phyloP scores from a whole-genome alignment of 2,113 vertebrate genomes.

The Onychostoma macrolepis region DNA sequence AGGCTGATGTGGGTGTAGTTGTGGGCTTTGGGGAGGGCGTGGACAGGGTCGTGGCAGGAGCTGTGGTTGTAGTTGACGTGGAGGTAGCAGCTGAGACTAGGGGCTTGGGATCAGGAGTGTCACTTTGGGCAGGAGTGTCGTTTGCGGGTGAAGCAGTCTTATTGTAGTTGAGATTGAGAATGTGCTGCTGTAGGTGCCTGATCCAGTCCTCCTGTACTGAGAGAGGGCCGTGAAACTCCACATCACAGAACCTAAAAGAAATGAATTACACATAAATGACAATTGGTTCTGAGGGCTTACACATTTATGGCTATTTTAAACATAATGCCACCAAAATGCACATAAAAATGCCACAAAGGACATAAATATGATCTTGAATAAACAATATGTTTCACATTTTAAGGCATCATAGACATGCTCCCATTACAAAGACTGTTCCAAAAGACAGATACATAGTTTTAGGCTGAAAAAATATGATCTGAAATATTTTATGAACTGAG shows the following conservation, averaged over 20 bases:
- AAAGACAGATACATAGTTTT: no score
- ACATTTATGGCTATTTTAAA: not conserved
- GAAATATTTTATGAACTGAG: no score
- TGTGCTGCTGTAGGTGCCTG: conserved; percentile 93
- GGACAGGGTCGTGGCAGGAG: conserved; percentile 18
- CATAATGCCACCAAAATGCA: not conserved
- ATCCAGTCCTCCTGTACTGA: conserved; percentile 98
- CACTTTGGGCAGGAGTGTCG: conserved; percentile 40
- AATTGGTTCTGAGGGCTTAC: not conserved
- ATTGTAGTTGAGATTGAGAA: conserved; percentile 93
- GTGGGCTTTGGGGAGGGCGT: conserved; percentile 12
- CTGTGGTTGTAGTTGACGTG: conserved; percentile 40
- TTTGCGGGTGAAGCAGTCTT: conserved; percentile 75
- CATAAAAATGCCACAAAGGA: not conserved
- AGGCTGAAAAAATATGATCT: no score
- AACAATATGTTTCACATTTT: not conserved
- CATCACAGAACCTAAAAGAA: conserved; percentile 89
- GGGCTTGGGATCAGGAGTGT: conserved; percentile 62
- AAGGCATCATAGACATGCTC: no score
- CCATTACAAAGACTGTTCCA: no score
- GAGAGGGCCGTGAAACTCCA: conserved; percentile 93
- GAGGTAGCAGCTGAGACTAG: conserved; percentile 60
- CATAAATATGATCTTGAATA: not conserved
- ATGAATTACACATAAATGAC: not conserved
- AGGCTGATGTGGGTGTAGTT: conserved; percentile 33